phyloP scores from a whole-genome alignment of 2,113 vertebrate genomes.

The Sinocyclocheilus grahami region DNA sequence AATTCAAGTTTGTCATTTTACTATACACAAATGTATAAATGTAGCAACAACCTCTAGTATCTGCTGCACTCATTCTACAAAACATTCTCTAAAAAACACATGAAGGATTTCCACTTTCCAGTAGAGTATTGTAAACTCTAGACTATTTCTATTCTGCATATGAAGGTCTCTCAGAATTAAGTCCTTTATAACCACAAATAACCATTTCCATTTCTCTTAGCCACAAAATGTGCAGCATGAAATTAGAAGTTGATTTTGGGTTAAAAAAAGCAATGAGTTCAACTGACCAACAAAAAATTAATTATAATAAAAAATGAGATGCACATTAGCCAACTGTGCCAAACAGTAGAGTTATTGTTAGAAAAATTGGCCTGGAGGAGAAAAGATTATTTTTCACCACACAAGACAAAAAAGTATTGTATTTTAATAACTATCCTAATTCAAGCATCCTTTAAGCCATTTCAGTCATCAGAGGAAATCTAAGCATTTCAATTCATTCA shows the following conservation, averaged over 20 bases:
- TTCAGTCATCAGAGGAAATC: not conserved
- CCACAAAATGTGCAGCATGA: not conserved
- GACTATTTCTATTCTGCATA: not conserved
- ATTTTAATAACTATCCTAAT: not conserved
- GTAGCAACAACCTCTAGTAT: not conserved
- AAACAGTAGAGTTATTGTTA: slow-evolving; percentile 46
- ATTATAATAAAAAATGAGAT: slow-evolving; percentile 24
- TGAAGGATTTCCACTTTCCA: not conserved
- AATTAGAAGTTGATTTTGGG: not conserved
- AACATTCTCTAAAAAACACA: not conserved
- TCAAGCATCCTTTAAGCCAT: not conserved
- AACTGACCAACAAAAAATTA: not conserved
- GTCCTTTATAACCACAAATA: not conserved
- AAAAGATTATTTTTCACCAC: slow-evolving; percentile 21
- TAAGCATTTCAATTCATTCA: not conserved
- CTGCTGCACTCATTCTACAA: not conserved
- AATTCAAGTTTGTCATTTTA: no score
- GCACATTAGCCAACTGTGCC: slow-evolving; percentile 41
- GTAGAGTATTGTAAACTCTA: not conserved
- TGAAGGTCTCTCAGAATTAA: not conserved
- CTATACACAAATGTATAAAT: no score
- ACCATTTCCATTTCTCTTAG: not conserved
- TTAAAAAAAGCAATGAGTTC: not conserved
- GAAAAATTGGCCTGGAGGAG: not conserved
- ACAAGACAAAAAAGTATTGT: not conserved